These are phyloP conservation scores for Cheilosia grossa DNA, from an alignment of 2,888 invertebrate species.

Conservation along the genomic window DNA sequence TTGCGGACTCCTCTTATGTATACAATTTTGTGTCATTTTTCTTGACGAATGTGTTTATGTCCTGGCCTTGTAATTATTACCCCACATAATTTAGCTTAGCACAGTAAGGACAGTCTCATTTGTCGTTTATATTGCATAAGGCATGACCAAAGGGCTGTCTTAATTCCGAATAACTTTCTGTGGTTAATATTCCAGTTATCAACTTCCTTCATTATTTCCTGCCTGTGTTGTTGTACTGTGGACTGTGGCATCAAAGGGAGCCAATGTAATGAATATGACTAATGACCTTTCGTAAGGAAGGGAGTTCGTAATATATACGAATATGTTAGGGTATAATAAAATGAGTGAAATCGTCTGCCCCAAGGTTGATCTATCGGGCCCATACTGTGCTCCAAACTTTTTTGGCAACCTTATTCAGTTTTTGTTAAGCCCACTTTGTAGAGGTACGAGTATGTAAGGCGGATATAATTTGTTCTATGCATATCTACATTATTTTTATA, in stretches of 20 bases:
- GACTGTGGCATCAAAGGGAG: not conserved
- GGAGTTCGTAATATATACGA: no score
- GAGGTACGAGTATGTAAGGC: no score
- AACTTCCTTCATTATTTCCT: not conserved
- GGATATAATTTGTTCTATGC: no score
- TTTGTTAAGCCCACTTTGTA: no score
- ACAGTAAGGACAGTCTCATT: slow-evolving; percentile 21
- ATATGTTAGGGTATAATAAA: no score
- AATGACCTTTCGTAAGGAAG: no score
- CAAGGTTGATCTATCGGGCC: no score
- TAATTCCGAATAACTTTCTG: not conserved
- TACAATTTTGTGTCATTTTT: not conserved
- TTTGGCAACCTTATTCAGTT: no score
- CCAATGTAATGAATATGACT: no score
- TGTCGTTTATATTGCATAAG: slow-evolving; percentile 10
- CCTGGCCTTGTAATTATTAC: not conserved
- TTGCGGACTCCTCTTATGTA: not conserved
- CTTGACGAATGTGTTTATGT: not conserved
- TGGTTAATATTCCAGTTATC: not conserved
- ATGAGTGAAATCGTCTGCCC: no score
- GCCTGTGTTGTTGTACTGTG: not conserved
- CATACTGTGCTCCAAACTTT: no score
- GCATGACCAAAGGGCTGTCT: not conserved
- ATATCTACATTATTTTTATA: no score
- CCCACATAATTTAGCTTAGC: not conserved